Conservation (phyloP, 2,888 invertebrate genomes). For the Amaurobius ferox region DNA sequence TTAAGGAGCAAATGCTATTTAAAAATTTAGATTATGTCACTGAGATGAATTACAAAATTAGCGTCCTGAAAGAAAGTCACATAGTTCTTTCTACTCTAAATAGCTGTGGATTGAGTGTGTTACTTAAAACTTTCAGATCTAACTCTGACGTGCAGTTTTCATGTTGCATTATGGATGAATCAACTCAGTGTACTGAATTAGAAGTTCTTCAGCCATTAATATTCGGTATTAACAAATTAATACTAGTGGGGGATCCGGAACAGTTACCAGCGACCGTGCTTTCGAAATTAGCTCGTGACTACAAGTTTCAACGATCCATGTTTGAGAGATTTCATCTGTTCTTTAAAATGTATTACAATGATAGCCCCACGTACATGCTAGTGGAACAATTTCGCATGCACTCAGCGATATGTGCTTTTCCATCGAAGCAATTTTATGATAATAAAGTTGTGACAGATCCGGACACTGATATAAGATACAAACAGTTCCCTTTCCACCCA, state of each 20-base stretch:
- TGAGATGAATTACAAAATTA: neutral
- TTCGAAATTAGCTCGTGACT: constrained; percentile 81
- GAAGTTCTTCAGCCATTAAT: constrained; percentile 38
- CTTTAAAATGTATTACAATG: constrained; percentile 77
- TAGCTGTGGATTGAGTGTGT: constrained; percentile 77
- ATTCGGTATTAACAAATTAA: constrained; percentile 79
- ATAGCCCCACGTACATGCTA: constrained; percentile 76
- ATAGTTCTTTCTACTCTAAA: constrained; percentile 85
- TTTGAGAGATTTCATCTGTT: constrained; percentile 85
- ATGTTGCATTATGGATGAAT: constrained; percentile 90
- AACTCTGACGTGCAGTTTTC: constrained; percentile 52
- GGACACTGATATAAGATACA: constrained; percentile 73
- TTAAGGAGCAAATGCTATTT: neutral
- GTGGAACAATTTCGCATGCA: constrained; percentile 90
- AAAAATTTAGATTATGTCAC: no score
- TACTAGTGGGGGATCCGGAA: constrained; percentile 89
- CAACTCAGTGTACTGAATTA: constrained; percentile 90
- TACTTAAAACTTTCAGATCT: constrained; percentile 37
- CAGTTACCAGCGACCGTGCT: constrained; percentile 89
- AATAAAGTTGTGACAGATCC: constrained; percentile 79
- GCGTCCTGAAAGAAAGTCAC: constrained; percentile 76
- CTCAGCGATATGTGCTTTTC: constrained; percentile 86
- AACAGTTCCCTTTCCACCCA: constrained; percentile 79
- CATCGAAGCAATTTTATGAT: constrained; percentile 85
- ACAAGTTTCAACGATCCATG: constrained; percentile 81